Evolutionary conservation across 2,113 vertebrate species (phyloP), one percentile per base, ranked within the genome.

Genomic region (Tenebrosternarchus preto): DNA sequence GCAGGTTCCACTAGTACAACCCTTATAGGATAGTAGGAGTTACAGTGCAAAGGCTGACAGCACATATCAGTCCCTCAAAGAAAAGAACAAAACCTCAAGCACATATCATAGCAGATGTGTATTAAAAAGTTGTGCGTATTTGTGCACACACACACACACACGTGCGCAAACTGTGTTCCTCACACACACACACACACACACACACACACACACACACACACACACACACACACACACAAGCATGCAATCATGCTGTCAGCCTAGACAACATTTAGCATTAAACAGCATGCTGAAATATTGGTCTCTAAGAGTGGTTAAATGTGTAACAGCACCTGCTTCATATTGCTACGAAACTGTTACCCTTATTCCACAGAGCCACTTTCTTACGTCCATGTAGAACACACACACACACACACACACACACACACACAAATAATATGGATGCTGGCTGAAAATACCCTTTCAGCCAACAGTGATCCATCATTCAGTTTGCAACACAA

Each of bases 201-300:
- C 60, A 0, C 15, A 1, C 60, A 16, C 57, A 64, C 25, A 1
- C n/a, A 5, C 59, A 16, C 64, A 50, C 59, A 63, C 33, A 29
- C 74, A 19, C 63, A 29, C 56, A 3, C 64, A 16, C 72, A 5
- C 59, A 64, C 43, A 59, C 29, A 57, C 60, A 67, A 63, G 46
- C 68, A 76, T 53, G 67, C 55, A 4, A 60, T 12, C 71, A 1
- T 76, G 39, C 66, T 68, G 78, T 46, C 25, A 24, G 67, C 57
- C 25, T 73, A 25, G 39, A 67, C 76, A 19, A 61, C 24, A 29
- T 46, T 80, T 20, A 71, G 67, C 64, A 71, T 27, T 66, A 68
- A 78, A 80, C 50, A 43, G 66, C 76, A 85, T 82, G 83, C 70
- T 50, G 76, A 27, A 64, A 78, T 59, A 77, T 24, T 76, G 76